A percentile compares a stretch with the other conserved stretches of the same genome.
phyloP scores from a whole-genome alignment of 23 tunicate genomes.

The Ciona savignyi region DNA sequence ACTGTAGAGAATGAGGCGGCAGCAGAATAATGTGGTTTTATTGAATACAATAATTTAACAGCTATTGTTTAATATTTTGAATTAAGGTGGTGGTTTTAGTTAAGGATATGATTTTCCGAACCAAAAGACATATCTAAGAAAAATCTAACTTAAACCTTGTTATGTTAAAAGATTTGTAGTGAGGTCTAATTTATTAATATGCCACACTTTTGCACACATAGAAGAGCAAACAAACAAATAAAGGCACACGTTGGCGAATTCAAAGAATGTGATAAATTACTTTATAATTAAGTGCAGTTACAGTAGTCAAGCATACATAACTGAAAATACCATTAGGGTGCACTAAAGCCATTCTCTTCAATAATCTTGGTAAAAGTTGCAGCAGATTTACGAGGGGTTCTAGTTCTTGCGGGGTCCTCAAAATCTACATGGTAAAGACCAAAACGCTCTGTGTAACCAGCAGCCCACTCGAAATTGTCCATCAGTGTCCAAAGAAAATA shows the following conservation, averaged over 20 bases:
- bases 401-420: constrained; percentile 24
- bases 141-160: too few relatives aligned
- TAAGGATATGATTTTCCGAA: too few relatives aligned
- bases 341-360: constrained; percentile 59
- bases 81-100: too few relatives aligned
- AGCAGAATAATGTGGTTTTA: background rate
- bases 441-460: constrained; percentile 81
- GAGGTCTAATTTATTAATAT: too few relatives aligned
- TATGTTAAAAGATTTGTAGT: too few relatives aligned
- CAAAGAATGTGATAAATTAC: background rate
- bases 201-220: background rate
- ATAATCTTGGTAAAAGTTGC: constrained; percentile 29
- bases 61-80: too few relatives aligned
- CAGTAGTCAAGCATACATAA: background rate
- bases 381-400: constrained; percentile 75
- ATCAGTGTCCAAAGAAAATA: constrained; percentile 78
- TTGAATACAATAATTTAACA: too few relatives aligned
- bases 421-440: constrained; percentile 86
- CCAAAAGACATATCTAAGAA: too few relatives aligned
- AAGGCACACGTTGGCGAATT: background rate
- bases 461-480: constrained; percentile 94
- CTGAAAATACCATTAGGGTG: background rate
- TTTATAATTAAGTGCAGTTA: too few relatives aligned
- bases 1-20: constrained; percentile 8
- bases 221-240: background rate